These are phyloP conservation scores for Neosalanx taihuensis DNA, from an alignment of 2,797 vertebrate species.

Conservation along the genomic window DNA sequence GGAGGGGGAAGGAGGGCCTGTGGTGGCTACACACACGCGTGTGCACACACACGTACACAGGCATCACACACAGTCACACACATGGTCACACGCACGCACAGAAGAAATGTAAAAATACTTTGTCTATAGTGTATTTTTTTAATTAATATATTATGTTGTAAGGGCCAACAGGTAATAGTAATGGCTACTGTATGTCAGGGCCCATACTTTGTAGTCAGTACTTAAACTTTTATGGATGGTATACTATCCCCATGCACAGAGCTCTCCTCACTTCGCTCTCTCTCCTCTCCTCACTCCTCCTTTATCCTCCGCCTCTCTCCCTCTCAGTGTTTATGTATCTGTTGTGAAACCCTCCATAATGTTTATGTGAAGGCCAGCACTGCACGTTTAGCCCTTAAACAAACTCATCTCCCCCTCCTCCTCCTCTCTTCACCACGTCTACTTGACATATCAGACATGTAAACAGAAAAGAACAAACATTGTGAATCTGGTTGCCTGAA, in stretches of 20 bases:
- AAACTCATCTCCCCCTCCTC: slow-evolving; percentile 52
- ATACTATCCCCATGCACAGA: no score
- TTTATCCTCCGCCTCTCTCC: slow-evolving; percentile 15
- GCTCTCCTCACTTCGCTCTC: background rate
- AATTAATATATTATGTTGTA: no score
- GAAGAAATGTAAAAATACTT: no score
- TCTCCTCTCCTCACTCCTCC: background rate
- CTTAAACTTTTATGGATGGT: no score
- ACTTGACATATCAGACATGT: slow-evolving; percentile 72
- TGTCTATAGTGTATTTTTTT: no score
- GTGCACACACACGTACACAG: no score
- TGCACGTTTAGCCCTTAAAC: slow-evolving; percentile 62
- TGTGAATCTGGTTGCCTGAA: slow-evolving; percentile 21
- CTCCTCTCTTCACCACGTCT: slow-evolving; percentile 70
- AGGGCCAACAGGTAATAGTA: no score
- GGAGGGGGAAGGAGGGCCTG: slow-evolving; percentile 1
- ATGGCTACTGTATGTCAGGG: no score
- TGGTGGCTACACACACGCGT: background rate
- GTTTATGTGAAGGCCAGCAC: slow-evolving; percentile 63
- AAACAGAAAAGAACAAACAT: slow-evolving; percentile 69
- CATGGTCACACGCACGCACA: no score
- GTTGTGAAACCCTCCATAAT: slow-evolving; percentile 48
- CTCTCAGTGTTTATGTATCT: slow-evolving; percentile 25
- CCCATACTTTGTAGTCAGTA: no score
- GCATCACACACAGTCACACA: no score